Conservation (phyloP, 2,888 invertebrate species). For the Panorpa germanica region DNA sequence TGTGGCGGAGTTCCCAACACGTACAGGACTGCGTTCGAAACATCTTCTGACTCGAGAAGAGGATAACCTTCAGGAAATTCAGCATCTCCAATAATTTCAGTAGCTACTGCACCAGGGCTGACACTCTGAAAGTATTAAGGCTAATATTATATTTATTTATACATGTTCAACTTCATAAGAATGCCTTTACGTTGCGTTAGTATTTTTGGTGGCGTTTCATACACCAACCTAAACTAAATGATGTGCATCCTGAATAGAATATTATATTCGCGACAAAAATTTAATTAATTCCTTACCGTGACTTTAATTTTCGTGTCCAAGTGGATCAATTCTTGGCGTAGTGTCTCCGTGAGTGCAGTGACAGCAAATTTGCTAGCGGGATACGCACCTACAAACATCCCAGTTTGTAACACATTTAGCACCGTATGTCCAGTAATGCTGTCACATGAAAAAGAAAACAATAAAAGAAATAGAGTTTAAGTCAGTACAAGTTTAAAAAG, state of each 20-base stretch:
- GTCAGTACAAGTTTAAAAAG: constrained; percentile 15
- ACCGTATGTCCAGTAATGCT: constrained; percentile 28
- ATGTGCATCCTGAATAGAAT: too few relatives aligned
- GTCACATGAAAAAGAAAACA: constrained; percentile 8
- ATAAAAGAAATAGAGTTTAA: constrained; percentile 15
- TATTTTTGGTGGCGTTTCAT: too few relatives aligned
- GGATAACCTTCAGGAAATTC: too few relatives aligned
- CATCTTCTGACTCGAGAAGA: constrained; percentile 34
- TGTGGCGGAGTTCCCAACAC: constrained; percentile 38
- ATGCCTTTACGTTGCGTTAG: too few relatives aligned
- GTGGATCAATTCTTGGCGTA: constrained; percentile 7
- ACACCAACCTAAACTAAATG: too few relatives aligned
- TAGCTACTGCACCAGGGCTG: constrained; percentile 26
- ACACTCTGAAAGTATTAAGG: constrained; percentile 22
- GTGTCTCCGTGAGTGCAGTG: constrained; percentile 4
- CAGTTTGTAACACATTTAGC: constrained; percentile 27
- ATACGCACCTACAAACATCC: constrained; percentile 23
- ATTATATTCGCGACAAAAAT: too few relatives aligned
- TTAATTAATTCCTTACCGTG: too few relatives aligned
- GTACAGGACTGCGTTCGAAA: constrained; percentile 40
- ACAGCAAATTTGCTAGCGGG: constrained; percentile 8
- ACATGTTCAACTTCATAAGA: too few relatives aligned
- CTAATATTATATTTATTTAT: too few relatives aligned
- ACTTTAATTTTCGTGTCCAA: constrained; percentile 6
- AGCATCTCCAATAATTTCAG: constrained; percentile 20